Conservation (phyloP, 2,888 invertebrate genomes). For the Drosophila pseudotakahashii region DNA sequence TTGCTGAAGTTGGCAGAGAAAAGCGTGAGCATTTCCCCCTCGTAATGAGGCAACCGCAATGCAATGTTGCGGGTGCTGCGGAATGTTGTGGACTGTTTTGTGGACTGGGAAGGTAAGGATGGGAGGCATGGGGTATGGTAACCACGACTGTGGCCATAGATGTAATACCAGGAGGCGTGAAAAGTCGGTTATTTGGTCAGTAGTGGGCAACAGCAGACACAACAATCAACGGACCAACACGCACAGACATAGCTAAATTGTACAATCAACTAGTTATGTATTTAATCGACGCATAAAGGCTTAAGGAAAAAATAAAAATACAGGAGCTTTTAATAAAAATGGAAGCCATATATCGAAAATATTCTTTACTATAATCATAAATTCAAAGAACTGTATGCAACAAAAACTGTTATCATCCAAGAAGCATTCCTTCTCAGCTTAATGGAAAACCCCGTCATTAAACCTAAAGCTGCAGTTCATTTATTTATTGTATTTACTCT, state of each 20-base stretch:
- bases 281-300: neutral
- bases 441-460: neutral
- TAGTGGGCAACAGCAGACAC: constrained; percentile 41
- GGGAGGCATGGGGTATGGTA: constrained; percentile 1
- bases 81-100: constrained; percentile 32
- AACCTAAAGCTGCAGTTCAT: constrained; percentile 9
- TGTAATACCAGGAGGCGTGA: constrained; percentile 62
- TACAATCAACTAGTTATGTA: constrained; percentile 18
- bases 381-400: neutral
- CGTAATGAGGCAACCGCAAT: constrained; percentile 41
- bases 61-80: constrained; percentile 54
- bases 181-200: constrained; percentile 68
- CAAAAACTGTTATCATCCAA: neutral
- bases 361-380: no score
- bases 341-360: no score
- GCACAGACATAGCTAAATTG: constrained; percentile 39
- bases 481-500: constrained; percentile 23
- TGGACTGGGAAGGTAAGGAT: constrained; percentile 18
- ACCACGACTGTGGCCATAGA: constrained; percentile 19
- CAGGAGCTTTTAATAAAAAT: neutral
- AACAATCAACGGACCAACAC: constrained; percentile 26
- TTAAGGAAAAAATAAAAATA: neutral
- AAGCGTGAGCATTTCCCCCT: constrained; percentile 70
- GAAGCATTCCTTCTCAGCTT: neutral
- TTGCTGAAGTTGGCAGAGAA: constrained; percentile 40